Percentiles rank a stretch among this genome's conserved stretches.
Evolutionary conservation across 1,140 invertebrate genomes (phyloP).

Genomic region (Limonius californicus): DNA sequence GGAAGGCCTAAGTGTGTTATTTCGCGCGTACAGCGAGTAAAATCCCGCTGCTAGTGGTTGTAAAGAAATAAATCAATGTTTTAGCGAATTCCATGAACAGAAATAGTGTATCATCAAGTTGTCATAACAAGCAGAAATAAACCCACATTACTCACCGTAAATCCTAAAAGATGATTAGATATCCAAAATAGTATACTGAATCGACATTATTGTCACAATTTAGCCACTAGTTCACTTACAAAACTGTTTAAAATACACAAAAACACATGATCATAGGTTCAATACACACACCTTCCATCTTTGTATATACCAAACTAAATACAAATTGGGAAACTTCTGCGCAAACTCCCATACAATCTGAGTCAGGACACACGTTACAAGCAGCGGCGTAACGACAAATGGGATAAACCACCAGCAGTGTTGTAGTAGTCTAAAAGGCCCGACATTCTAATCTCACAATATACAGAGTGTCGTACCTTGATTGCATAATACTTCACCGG

Average conservation of each 20-base stretch:
- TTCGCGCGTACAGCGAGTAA: too few relatives aligned
- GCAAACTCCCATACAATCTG: conserved; percentile 19
- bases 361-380: neutral
- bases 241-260: conserved; percentile 18
- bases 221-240: conserved; percentile 22
- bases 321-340: conserved; percentile 12
- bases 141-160: conserved; percentile 18
- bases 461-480: too few relatives aligned
- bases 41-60: too few relatives aligned
- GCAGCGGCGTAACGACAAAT: neutral
- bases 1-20: too few relatives aligned
- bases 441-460: too few relatives aligned
- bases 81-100: too few relatives aligned
- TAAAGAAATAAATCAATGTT: too few relatives aligned
- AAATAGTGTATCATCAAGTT: too few relatives aligned
- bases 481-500: too few relatives aligned
- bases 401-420: too few relatives aligned
- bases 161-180: conserved; percentile 19
- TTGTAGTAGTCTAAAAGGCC: too few relatives aligned
- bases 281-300: conserved; percentile 28
- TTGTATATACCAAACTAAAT: conserved; percentile 25
- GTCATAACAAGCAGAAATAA: too few relatives aligned
- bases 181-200: conserved; percentile 23
- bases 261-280: conserved; percentile 19
- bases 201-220: conserved; percentile 28